These are phyloP conservation scores for Petrocephalus schoutedeni DNA, from an alignment of 2,797 vertebrate species.

Conservation along the genomic window DNA sequence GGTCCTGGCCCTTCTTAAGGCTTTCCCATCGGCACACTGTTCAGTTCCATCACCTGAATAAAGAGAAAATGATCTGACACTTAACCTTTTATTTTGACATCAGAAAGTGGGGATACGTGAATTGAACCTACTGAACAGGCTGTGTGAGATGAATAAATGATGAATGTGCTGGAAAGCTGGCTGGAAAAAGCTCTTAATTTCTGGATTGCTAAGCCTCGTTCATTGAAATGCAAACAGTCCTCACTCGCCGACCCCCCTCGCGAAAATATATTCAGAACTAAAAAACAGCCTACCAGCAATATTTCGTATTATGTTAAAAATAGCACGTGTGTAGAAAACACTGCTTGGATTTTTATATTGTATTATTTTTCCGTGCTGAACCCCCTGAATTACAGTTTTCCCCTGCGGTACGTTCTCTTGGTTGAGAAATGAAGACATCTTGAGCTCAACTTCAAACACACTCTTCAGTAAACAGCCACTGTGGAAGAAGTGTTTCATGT, in stretches of 20 bases:
- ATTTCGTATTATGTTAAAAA: slow-evolving; percentile 44
- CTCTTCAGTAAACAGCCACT: slow-evolving; percentile 89
- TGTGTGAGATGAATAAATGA: slow-evolving; percentile 58
- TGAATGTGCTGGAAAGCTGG: slow-evolving; percentile 47
- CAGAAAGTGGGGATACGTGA: slow-evolving; percentile 37
- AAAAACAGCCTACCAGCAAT: slow-evolving; percentile 35
- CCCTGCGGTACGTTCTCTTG: slow-evolving; percentile 67
- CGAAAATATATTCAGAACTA: slow-evolving; percentile 40
- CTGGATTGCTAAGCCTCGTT: slow-evolving; percentile 41
- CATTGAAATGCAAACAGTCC: slow-evolving; percentile 33
- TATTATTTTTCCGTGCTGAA: background rate
- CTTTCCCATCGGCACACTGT: slow-evolving; percentile 11
- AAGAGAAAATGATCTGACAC: slow-evolving; percentile 17
- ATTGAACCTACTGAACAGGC: slow-evolving; percentile 36
- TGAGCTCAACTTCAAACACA: slow-evolving; percentile 91
- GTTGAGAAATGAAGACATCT: slow-evolving; percentile 97
- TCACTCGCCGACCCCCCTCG: slow-evolving; percentile 27
- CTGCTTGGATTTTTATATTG: slow-evolving; percentile 30
- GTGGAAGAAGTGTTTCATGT: slow-evolving; percentile 90
- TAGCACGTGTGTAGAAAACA: slow-evolving; percentile 39
- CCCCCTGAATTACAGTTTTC: slow-evolving; percentile 55
- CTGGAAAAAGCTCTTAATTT: slow-evolving; percentile 54
- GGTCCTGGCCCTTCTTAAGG: background rate
- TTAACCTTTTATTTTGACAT: slow-evolving; percentile 36
- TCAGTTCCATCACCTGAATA: slow-evolving; percentile 33